These are phyloP conservation scores for Meganola albula DNA, from an alignment of 2,888 invertebrate genomes.

Conservation along the genomic window DNA sequence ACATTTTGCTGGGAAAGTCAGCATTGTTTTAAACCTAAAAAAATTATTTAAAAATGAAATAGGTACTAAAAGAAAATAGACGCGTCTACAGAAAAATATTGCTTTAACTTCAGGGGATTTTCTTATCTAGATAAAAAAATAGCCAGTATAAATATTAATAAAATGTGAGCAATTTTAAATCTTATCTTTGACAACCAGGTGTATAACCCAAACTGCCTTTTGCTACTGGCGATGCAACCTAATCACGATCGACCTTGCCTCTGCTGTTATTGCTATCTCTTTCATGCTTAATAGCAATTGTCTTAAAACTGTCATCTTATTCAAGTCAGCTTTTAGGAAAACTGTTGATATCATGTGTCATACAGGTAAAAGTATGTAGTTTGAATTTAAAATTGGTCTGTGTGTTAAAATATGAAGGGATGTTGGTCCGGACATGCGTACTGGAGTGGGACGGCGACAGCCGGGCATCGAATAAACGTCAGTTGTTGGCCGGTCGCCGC, in stretches of 20 bases:
- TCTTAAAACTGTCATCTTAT: constrained; percentile 5
- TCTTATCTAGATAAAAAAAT: constrained; percentile 28
- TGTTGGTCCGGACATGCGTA: constrained; percentile 71
- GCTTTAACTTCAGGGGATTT: constrained; percentile 13
- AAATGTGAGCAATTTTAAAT: constrained; percentile 41
- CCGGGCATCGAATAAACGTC: constrained; percentile 46
- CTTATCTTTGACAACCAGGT: constrained; percentile 58
- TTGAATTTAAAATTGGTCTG: constrained; percentile 36
- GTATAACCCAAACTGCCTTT: constrained; percentile 48
- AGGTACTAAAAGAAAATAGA: not conserved
- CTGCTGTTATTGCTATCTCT: constrained; percentile 37
- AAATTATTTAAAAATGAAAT: too few relatives aligned
- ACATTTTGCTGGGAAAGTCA: too few relatives aligned
- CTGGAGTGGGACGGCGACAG: constrained; percentile 61
- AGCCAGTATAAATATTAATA: constrained; percentile 33
- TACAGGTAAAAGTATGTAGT: constrained; percentile 20
- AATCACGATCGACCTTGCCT: constrained; percentile 62
- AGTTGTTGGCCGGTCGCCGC: constrained; percentile 63
- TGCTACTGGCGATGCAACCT: constrained; percentile 46
- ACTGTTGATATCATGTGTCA: constrained; percentile 22
- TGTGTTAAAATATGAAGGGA: constrained; percentile 53
- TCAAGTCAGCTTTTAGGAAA: constrained; percentile 12
- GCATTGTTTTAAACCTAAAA: constrained; percentile 1
- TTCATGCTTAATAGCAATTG: constrained; percentile 24
- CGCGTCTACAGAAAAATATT: constrained; percentile 2